Evolutionary conservation across 2,888 invertebrate species (phyloP), one percentile per base, ranked within the genome.

Genomic region (Caenorhabditis panamensis): DNA sequence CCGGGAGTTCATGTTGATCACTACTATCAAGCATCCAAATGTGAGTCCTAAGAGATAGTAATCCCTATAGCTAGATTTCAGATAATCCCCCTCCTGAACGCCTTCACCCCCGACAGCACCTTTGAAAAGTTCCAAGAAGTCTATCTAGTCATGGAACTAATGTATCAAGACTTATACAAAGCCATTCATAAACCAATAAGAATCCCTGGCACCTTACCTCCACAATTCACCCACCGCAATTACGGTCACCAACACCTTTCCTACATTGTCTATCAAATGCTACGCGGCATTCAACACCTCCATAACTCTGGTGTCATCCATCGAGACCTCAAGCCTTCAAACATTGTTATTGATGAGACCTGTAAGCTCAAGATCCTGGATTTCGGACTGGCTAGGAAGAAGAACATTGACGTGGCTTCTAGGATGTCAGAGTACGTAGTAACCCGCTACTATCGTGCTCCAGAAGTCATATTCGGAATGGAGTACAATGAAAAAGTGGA

Each of bases 261-360:
- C 5, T 31, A 6, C 31, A 9, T 9, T 4, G 9, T 31, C 31
- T 99, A 99, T 92, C 99, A 99, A 93, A 97, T 99, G 96, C 94
- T 99, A 77, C 99, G 99, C 93, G 99, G 99, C 89, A 98, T 99
- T 92, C 98, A 98, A 92, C 99, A 99, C 93, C 94, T 99, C 91
- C 99, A 99, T 94, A 96, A 96, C 83, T 98, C 98, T 84, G 98
- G 98, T 93, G n/a, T n/a, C n/a, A n/a, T n/a, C n/a, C n/a, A n/a
- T n/a, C n/a, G n/a, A n/a, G n/a, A n/a, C n/a, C n/a, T 99, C 91
- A 99, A 99, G 64, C 99, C 99, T 91, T 97, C 97, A 93, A 99
- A 99, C 93, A 99, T 99, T 91, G 99, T 99, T 89, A 99, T 99
- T 87, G 97, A 97, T 93, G 96, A 96, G 86, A 97, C 98, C 93